Conservation (phyloP, 2,113 vertebrate genomes). For the Lates calcarifer region DNA sequence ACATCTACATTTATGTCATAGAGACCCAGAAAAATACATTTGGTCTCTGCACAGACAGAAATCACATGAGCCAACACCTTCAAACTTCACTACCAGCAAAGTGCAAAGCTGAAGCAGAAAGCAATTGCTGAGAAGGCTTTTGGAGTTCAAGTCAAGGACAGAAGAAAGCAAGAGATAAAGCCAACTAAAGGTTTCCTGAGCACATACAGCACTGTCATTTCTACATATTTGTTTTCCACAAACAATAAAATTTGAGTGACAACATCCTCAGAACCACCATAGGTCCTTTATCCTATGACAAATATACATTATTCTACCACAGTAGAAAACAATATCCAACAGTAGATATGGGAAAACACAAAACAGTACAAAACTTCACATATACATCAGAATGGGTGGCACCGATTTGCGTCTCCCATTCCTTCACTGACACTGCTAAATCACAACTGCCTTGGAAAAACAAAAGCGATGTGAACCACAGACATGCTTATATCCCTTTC, state of each 20-base stretch:
- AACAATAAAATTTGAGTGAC: constrained; percentile 22
- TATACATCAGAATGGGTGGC: constrained; percentile 62
- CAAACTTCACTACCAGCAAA: constrained; percentile 53
- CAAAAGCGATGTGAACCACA: constrained; percentile 44
- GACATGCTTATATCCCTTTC: constrained; percentile 67
- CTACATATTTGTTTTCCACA: constrained; percentile 16
- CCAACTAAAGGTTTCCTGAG: constrained; percentile 33
- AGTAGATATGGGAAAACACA: constrained; percentile 27
- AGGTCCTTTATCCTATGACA: constrained; percentile 17
- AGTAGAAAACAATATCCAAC: constrained; percentile 48
- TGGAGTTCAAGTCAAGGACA: constrained; percentile 48
- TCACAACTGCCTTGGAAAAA: constrained; percentile 34
- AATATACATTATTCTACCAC: constrained; percentile 14
- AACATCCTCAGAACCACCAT: constrained; percentile 32
- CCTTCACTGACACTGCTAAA: constrained; percentile 43
- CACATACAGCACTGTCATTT: constrained; percentile 12
- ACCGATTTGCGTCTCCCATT: constrained; percentile 61
- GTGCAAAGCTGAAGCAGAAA: constrained; percentile 70
- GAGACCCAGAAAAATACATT: constrained; percentile 54
- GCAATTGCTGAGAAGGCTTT: constrained; percentile 30
- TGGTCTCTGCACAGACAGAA: constrained; percentile 53
- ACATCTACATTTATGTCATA: constrained; percentile 79
- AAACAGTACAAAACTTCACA: constrained; percentile 13
- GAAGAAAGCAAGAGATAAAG: constrained; percentile 46
- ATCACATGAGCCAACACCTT: constrained; percentile 55